Percentiles rank a stretch among this genome's conserved stretches.
These are phyloP conservation scores for Prochilodus magdalenae DNA, from an alignment of 2,113 vertebrate species.

Conservation along the genomic window DNA sequence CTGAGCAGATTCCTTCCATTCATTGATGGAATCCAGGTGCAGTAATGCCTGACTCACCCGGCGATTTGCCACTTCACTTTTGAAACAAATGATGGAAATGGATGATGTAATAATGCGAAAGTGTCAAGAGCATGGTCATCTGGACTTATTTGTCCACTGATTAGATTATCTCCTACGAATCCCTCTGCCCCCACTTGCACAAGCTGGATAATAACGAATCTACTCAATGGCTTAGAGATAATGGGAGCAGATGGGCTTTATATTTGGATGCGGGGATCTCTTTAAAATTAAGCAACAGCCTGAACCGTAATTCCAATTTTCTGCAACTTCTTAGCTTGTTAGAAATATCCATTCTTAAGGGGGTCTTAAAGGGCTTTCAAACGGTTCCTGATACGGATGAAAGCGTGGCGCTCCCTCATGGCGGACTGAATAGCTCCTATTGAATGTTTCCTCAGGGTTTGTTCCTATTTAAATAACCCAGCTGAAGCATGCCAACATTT, in stretches of 20 bases:
- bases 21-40: conserved; percentile 64
- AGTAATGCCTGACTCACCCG: conserved; percentile 39
- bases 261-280: conserved; percentile 6
- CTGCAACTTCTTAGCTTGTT: conserved; percentile 6
- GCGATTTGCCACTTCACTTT: neutral
- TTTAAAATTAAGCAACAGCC: conserved; percentile 7
- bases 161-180: conserved; percentile 18
- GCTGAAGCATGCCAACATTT: neutral
- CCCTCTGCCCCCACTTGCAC: neutral
- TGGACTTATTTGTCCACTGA: conserved; percentile 32
- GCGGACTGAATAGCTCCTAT: neutral
- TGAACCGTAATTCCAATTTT: neutral
- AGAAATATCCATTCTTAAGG: neutral
- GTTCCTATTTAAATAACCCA: neutral
- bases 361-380: conserved; percentile 16
- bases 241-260: conserved; percentile 15
- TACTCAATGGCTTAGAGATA: conserved; percentile 4
- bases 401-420: neutral
- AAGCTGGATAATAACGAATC: conserved; percentile 7
- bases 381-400: neutral
- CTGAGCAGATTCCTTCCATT: conserved; percentile 45
- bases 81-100: conserved; percentile 41
- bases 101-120: conserved; percentile 56
- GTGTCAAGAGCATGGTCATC: conserved; percentile 21
- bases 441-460: conserved; percentile 22